phyloP scores from a whole-genome alignment of 2,888 invertebrate species.

The Aporophyla lueneburgensis region DNA sequence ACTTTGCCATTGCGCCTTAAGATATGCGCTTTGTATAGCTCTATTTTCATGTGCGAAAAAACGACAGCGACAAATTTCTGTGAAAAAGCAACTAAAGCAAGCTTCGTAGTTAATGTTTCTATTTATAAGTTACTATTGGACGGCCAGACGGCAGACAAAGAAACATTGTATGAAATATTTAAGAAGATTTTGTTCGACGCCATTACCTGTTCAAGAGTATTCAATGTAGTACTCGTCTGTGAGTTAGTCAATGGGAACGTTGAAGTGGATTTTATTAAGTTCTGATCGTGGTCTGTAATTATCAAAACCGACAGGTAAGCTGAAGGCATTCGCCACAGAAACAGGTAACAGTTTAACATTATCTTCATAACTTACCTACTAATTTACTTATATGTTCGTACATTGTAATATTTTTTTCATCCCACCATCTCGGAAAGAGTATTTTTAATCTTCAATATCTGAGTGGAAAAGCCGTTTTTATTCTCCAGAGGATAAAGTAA shows the following conservation, averaged over 20 bases:
- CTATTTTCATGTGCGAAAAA: neutral
- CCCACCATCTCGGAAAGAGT: too few species aligned
- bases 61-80: neutral
- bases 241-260: neutral
- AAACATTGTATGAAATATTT: constrained; percentile 5
- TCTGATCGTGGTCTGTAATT: neutral
- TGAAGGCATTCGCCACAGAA: neutral
- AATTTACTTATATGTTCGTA: neutral
- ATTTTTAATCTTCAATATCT: too few species aligned
- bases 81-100: neutral
- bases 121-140: neutral
- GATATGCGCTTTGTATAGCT: neutral
- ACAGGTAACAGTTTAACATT: neutral
- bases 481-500: too few species aligned
- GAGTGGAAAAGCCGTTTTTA: too few species aligned
- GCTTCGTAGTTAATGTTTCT: neutral
- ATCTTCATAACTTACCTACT: neutral
- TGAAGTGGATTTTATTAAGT: neutral
- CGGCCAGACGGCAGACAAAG: neutral
- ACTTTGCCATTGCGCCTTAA: neutral
- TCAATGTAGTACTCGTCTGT: neutral
- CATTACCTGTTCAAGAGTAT: neutral
- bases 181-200: constrained; percentile 6
- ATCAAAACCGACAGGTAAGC: neutral
- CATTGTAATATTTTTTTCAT: neutral